Evolutionary conservation across 2,888 invertebrate species (phyloP).

Genomic region (Tyria jacobaeae): DNA sequence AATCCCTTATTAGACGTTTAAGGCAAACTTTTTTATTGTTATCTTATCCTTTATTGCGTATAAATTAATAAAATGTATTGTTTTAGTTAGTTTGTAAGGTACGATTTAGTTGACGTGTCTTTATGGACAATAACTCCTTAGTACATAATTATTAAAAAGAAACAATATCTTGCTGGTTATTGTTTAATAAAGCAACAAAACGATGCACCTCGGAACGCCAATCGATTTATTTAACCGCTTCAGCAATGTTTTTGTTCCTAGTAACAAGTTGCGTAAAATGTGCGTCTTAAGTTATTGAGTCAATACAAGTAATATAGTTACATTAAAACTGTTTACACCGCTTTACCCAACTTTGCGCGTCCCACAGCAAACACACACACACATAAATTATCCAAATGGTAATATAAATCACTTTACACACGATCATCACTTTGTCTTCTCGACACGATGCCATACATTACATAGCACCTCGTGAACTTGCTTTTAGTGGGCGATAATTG

Average conservation of each 20-base stretch:
- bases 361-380: background rate
- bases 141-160: too few relatives aligned
- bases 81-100: too few relatives aligned
- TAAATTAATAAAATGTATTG: too few relatives aligned
- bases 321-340: background rate
- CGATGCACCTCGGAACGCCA: background rate
- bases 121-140: too few relatives aligned
- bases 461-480: background rate
- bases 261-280: background rate
- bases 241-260: background rate
- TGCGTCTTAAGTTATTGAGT: background rate
- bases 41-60: too few relatives aligned
- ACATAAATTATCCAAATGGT: conserved; percentile 15
- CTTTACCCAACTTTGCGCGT: background rate
- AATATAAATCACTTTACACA: conserved; percentile 12
- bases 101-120: too few relatives aligned
- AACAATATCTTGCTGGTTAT: too few relatives aligned
- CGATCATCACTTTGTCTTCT: conserved; percentile 19
- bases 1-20: too few relatives aligned
- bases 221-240: too few relatives aligned
- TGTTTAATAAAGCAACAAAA: too few relatives aligned
- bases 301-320: background rate
- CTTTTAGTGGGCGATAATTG: conserved; percentile 6
- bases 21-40: too few relatives aligned
- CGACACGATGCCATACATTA: conserved; percentile 4